Percentiles rank a stretch among this genome's conserved stretches.
Evolutionary conservation across 2,113 vertebrate species (phyloP).

Genomic region (Condylura cristata): DNA sequence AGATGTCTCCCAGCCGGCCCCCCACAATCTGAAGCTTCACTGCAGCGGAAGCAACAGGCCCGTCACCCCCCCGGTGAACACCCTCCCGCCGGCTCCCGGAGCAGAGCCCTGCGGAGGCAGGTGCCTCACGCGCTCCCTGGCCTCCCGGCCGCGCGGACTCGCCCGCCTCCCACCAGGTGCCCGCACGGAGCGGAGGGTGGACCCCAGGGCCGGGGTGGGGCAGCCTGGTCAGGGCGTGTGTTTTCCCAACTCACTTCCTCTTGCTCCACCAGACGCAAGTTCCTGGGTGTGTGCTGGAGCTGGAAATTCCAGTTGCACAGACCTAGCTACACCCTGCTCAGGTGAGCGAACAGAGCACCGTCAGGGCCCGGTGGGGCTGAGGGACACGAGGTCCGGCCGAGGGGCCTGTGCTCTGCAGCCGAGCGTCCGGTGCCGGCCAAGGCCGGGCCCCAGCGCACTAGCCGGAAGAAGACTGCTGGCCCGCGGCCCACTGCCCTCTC

Average conservation of each 20-base stretch:
- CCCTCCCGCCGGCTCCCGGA: not conserved
- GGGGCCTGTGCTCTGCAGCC: not conserved
- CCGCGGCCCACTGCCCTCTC: not conserved
- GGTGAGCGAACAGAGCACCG: not conserved
- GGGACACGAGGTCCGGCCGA: not conserved
- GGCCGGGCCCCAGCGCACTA: accelerated
- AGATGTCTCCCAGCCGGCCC: not conserved
- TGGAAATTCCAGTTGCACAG: not conserved
- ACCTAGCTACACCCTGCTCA: too few relatives aligned
- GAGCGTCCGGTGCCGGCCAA: not conserved
- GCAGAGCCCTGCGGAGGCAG: not conserved
- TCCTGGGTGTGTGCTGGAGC: not conserved
- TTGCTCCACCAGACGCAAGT: not conserved
- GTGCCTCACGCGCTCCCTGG: too few relatives aligned
- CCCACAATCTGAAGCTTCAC: not conserved
- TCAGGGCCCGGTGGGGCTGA: not conserved
- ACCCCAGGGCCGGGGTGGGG: not conserved
- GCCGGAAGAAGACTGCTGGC: too few relatives aligned
- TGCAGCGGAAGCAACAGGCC: not conserved
- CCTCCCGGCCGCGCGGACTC: not conserved
- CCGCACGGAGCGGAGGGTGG: not conserved
- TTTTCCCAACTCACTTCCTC: not conserved
- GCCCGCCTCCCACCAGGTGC: accelerated
- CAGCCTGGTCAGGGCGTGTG: too few relatives aligned
- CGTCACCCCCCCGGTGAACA: not conserved